These are phyloP conservation scores for Terebella lapidaria DNA, from an alignment of 2,888 invertebrate genomes.

Conservation along the genomic window DNA sequence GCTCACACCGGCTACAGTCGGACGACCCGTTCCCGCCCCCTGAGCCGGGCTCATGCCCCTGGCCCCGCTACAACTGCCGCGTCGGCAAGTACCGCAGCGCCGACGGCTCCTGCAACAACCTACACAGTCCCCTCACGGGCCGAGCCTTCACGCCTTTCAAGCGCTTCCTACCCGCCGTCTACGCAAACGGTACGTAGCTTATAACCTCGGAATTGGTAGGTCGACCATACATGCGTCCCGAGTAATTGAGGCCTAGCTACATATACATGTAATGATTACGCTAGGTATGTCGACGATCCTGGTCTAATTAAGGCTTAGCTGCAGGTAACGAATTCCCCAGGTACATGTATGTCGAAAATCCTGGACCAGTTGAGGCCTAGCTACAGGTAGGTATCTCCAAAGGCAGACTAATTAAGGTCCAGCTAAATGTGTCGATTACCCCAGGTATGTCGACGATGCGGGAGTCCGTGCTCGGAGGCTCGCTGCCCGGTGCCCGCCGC, in stretches of 20 bases:
- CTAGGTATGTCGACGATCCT: no score
- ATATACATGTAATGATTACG: no score
- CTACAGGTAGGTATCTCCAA: no score
- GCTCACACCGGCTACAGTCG: not conserved
- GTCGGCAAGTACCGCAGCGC: constrained; percentile 6
- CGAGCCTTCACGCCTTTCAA: constrained; percentile 16
- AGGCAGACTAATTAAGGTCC: no score
- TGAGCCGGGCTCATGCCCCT: constrained; percentile 15
- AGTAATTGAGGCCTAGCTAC: no score
- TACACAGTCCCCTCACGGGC: constrained; percentile 12
- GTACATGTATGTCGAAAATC: no score
- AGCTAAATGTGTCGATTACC: no score
- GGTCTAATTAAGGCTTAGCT: no score
- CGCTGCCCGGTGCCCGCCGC: constrained; percentile 7
- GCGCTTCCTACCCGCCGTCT: constrained; percentile 9
- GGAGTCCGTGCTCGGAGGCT: constrained; percentile 5
- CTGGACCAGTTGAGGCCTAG: no score
- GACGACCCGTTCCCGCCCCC: constrained; percentile 11
- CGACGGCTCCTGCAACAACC: constrained; percentile 20
- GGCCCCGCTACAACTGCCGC: constrained; percentile 4
- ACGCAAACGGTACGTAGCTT: constrained; percentile 15
- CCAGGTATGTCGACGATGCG: constrained; percentile 14
- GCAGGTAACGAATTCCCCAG: no score
- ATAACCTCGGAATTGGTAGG: not conserved
- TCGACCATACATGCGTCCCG: no score